Percentiles rank a stretch among this genome's conserved stretches.
Conservation (phyloP, 2,888 invertebrate species). For the Eupithecia subfuscata region DNA sequence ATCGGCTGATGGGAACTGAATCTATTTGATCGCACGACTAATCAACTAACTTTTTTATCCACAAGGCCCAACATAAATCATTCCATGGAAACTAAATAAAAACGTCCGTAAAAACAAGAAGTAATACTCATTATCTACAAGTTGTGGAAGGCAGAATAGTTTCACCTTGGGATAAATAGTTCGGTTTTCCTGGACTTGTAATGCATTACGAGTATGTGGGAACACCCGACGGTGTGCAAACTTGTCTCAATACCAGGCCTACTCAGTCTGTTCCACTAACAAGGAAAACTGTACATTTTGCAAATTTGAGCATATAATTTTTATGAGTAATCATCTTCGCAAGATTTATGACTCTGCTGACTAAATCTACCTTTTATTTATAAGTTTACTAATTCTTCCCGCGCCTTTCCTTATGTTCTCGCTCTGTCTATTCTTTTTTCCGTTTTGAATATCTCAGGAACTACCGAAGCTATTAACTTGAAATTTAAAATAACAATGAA, state of each 20-base stretch:
- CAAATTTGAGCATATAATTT: not conserved
- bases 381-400: too few species aligned
- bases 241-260: conserved; percentile 22
- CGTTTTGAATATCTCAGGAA: too few species aligned
- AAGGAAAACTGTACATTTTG: conserved; percentile 6
- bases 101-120: conserved; percentile 1
- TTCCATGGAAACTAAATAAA: not conserved
- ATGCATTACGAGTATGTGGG: conserved; percentile 18
- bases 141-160: not conserved
- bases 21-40: not conserved
- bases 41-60: conserved; percentile 1
- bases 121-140: not conserved
- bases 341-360: not conserved
- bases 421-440: too few species aligned
- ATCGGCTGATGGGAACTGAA: not conserved
- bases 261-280: conserved; percentile 10
- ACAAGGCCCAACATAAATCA: not conserved
- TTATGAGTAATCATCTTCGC: not conserved
- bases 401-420: too few species aligned
- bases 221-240: conserved; percentile 22
- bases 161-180: conserved; percentile 13
- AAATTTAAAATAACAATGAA: too few species aligned
- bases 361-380: too few species aligned
- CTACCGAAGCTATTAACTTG: too few species aligned
- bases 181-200: conserved; percentile 21